Conservation (phyloP, 1,140 invertebrate species). For the Macrobrachium nipponense region DNA sequence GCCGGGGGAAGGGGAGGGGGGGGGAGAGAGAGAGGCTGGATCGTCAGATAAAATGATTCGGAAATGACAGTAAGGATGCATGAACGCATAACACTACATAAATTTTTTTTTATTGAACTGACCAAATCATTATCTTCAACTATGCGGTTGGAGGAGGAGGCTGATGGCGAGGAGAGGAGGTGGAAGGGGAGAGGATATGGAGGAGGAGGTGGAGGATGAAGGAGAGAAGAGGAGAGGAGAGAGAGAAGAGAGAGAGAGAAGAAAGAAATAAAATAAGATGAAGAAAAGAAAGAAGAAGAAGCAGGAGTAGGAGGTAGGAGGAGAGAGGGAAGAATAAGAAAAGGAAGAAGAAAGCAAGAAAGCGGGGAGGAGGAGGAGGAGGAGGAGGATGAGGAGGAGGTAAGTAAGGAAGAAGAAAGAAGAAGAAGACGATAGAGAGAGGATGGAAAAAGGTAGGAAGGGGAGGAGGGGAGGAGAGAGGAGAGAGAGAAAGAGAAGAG, state of each 20-base stretch:
- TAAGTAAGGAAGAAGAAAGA: neutral
- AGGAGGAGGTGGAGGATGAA: neutral
- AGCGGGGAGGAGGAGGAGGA: neutral
- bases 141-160: too few species aligned
- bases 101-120: too few species aligned
- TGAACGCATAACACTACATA: too few species aligned
- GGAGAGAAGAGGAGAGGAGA: neutral
- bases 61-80: too few species aligned
- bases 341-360: neutral
- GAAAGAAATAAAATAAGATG: neutral
- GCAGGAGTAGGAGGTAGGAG: constrained; percentile 20
- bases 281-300: neutral
- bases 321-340: too few species aligned
- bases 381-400: neutral
- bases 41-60: too few species aligned
- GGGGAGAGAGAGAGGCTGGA: too few species aligned
- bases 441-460: neutral
- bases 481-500: neutral
- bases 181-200: too few species aligned
- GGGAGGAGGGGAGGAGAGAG: neutral
- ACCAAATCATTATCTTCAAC: too few species aligned
- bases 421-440: neutral
- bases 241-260: too few species aligned
- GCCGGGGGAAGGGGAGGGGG: too few species aligned
- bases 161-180: too few species aligned